Conservation (phyloP, 2,113 vertebrate species). For the Butorides virescens region DNA sequence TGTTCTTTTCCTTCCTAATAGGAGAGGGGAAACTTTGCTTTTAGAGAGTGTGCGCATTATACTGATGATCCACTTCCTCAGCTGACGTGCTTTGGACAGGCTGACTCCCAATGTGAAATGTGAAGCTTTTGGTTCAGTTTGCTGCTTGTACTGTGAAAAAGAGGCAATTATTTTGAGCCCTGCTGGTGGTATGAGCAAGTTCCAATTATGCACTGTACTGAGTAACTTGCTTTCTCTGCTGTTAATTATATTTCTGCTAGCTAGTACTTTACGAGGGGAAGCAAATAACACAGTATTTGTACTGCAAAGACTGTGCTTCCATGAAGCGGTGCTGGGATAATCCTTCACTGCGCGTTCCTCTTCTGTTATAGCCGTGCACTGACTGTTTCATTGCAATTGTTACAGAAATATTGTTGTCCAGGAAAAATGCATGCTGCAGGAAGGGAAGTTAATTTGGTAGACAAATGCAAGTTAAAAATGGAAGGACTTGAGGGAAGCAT, state of each 20-base stretch:
- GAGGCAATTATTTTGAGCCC: constrained; percentile 53
- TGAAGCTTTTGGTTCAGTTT: constrained; percentile 47
- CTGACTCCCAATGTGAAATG: background rate
- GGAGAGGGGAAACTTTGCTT: background rate
- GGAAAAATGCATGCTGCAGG: background rate
- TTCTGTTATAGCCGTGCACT: background rate
- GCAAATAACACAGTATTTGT: constrained; percentile 29
- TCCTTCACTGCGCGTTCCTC: background rate
- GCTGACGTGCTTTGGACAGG: background rate
- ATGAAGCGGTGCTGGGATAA: background rate
- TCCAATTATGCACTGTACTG: constrained; percentile 50
- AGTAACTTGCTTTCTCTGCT: constrained; percentile 60
- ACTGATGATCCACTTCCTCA: background rate
- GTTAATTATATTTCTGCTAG: constrained; percentile 69
- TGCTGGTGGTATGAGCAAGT: constrained; percentile 39
- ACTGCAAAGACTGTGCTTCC: background rate
- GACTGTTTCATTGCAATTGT: background rate
- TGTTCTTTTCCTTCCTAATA: background rate
- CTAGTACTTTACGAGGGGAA: constrained; percentile 12
- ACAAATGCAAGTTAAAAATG: background rate
- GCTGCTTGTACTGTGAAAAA: background rate
- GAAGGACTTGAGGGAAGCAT: background rate
- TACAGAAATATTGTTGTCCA: background rate
- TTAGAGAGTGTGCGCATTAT: background rate
- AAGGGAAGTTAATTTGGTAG: background rate